Percentiles rank a stretch among this genome's conserved stretches.
These are phyloP conservation scores for Coptodon bakossiorum DNA, from an alignment of 2,113 vertebrate genomes.

Conservation along the genomic window DNA sequence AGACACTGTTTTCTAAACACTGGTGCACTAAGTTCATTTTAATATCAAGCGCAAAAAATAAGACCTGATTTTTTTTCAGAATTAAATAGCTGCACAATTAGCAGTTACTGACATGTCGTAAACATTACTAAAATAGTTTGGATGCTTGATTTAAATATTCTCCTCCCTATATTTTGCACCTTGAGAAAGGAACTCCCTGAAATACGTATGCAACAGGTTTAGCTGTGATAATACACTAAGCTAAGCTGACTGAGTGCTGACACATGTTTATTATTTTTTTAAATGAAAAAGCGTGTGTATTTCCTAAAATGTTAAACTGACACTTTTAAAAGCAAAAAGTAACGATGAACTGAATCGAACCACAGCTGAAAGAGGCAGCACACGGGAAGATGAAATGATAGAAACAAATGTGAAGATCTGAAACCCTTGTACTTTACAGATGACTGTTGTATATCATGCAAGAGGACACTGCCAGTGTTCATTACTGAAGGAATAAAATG, in stretches of 20 bases:
- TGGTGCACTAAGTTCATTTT: neutral
- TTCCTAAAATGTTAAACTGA: neutral
- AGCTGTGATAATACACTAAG: neutral
- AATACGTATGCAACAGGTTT: neutral
- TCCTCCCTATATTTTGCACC: neutral
- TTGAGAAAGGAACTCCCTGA: neutral
- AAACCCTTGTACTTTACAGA: neutral
- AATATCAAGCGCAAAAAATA: neutral
- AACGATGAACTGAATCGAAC: neutral
- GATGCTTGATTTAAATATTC: neutral
- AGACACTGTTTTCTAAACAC: neutral
- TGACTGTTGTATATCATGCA: neutral
- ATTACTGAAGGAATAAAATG: neutral
- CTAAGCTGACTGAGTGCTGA: neutral
- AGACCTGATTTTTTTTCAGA: neutral
- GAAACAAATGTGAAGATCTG: neutral
- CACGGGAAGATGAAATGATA: neutral
- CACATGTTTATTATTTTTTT: neutral
- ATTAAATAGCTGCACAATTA: neutral
- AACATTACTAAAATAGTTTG: neutral
- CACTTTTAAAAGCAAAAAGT: neutral
- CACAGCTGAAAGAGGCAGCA: neutral
- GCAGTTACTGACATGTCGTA: fast-evolving
- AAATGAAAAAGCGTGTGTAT: neutral
- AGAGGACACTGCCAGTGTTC: neutral